These are phyloP conservation scores for Rhinoderma darwinii DNA, from an alignment of 2,113 vertebrate species.

Conservation along the genomic window DNA sequence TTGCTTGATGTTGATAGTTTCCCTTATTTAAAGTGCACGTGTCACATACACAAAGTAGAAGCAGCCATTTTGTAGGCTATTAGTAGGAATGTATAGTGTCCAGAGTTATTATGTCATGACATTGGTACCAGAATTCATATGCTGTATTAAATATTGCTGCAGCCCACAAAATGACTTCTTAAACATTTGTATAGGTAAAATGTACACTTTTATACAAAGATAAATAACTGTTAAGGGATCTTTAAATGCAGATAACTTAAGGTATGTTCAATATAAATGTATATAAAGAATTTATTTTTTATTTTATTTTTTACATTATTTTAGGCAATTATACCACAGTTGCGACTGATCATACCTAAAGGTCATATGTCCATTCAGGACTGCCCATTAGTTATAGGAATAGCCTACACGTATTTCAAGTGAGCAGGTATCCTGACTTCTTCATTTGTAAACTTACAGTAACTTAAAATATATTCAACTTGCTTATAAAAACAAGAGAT, in stretches of 20 bases:
- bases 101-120: neutral
- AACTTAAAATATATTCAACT: slow-evolving; percentile 49
- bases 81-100: neutral
- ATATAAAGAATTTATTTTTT: neutral
- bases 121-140: neutral
- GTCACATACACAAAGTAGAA: slow-evolving; percentile 15
- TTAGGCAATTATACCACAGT: slow-evolving; percentile 9
- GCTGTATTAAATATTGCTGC: neutral
- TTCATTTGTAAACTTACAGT: slow-evolving; percentile 38
- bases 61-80: slow-evolving; percentile 19
- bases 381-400: slow-evolving; percentile 15
- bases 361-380: slow-evolving; percentile 21
- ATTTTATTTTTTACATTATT: neutral
- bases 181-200: neutral
- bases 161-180: slow-evolving; percentile 22
- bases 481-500: slow-evolving; percentile 60
- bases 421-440: slow-evolving; percentile 28
- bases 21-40: slow-evolving; percentile 38
- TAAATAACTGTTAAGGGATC: slow-evolving; percentile 14
- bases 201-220: neutral
- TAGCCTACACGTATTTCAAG: slow-evolving; percentile 26
- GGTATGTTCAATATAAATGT: neutral
- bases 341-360: slow-evolving; percentile 6
- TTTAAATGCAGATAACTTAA: slow-evolving; percentile 16
- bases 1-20: neutral